A percentile compares a stretch with the other conserved stretches of the same genome.
Conservation (phyloP, 2,888 invertebrate genomes). For the Rhingia rostrata region DNA sequence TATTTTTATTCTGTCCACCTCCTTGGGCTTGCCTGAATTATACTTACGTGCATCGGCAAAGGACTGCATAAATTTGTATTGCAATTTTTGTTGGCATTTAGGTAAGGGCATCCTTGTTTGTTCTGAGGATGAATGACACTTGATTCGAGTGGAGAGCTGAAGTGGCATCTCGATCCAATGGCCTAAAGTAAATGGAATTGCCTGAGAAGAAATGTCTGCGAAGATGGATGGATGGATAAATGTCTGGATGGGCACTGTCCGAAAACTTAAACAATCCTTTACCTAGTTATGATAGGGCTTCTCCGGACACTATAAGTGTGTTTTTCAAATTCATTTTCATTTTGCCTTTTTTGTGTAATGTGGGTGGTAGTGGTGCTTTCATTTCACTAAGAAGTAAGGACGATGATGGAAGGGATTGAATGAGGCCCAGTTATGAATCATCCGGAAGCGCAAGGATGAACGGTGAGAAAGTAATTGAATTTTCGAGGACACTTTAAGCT, state of each 20-base stretch:
- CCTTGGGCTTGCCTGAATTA: too few species aligned
- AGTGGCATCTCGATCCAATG: slow-evolving; percentile 16
- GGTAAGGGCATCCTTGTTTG: background rate
- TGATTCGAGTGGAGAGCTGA: background rate
- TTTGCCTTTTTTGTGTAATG: slow-evolving; percentile 30
- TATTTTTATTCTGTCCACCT: background rate
- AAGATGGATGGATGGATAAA: background rate
- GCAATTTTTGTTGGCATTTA: background rate
- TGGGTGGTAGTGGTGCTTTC: slow-evolving; percentile 5
- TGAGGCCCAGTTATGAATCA: slow-evolving; percentile 41
- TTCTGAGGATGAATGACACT: slow-evolving; percentile 13
- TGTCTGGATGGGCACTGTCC: slow-evolving; percentile 10
- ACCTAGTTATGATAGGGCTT: background rate
- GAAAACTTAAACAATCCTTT: slow-evolving; percentile 44
- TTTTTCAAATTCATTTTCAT: slow-evolving; percentile 19
- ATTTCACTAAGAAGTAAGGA: background rate
- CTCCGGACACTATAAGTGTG: slow-evolving; percentile 3
- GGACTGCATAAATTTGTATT: slow-evolving; percentile 38
- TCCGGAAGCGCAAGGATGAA: slow-evolving; percentile 1
- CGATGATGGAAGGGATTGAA: slow-evolving; percentile 2
- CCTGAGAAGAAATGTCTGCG: background rate
- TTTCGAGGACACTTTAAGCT: slow-evolving; percentile 53
- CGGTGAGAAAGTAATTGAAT: slow-evolving; percentile 58
- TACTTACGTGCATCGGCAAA: background rate
- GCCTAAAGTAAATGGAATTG: slow-evolving; percentile 39